phyloP scores from a whole-genome alignment of 1,140 invertebrate species.

The Sycobia sp. region DNA sequence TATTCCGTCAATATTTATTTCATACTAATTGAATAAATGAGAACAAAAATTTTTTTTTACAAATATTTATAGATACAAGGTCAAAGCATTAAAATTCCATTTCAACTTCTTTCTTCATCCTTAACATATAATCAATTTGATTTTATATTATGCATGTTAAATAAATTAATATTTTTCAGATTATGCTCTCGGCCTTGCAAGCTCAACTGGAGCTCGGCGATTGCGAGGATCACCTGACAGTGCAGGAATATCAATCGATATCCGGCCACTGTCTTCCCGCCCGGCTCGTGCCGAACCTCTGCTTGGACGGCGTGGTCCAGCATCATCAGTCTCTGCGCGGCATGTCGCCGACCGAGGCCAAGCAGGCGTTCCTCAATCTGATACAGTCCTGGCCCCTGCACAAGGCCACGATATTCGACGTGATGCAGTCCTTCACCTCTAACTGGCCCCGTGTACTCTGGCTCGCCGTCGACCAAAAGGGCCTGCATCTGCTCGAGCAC shows the following conservation, averaged over 20 bases:
- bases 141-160: neutral
- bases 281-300: constrained; percentile 75
- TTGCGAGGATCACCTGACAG: constrained; percentile 65
- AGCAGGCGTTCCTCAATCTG: constrained; percentile 91
- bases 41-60: too few relatives aligned
- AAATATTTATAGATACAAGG: constrained; percentile 18
- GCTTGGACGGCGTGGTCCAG: constrained; percentile 79
- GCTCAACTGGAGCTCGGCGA: constrained; percentile 91
- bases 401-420: constrained; percentile 91
- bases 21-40: neutral
- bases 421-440: constrained; percentile 95
- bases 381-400: constrained; percentile 93
- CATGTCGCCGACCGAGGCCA: constrained; percentile 83
- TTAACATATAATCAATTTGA: constrained; percentile 1
- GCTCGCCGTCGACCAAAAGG: constrained; percentile 90
- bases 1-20: too few relatives aligned
- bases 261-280: constrained; percentile 82
- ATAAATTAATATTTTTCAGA: constrained; percentile 60
- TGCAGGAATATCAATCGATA: constrained; percentile 75
- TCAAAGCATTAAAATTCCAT: constrained; percentile 1
- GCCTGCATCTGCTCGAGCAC: constrained; percentile 89
- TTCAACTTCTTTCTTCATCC: too few relatives aligned
- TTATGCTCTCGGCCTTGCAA: constrained; percentile 92
- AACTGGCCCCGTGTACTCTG: constrained; percentile 91
- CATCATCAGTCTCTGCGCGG: constrained; percentile 87